Evolutionary conservation across 2,888 invertebrate species (phyloP).

Genomic region (Epirrhoe tristata): DNA sequence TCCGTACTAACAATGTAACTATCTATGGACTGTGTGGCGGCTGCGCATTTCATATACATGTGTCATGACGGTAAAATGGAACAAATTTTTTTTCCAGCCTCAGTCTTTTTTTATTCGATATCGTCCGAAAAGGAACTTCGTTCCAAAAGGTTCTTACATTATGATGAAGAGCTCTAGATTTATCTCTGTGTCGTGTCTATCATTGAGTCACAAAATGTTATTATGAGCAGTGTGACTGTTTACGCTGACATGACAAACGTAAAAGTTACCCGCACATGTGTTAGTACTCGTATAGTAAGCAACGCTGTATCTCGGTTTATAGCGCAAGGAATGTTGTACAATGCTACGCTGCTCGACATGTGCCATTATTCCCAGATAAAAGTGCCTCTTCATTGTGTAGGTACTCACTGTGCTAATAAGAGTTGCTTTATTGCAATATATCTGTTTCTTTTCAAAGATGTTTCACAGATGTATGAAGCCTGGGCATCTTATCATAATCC

Average conservation of each 20-base stretch:
- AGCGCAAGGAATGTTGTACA: conserved; percentile 9
- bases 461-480: no score
- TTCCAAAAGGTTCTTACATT: no score
- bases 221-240: conserved; percentile 3
- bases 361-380: conserved; percentile 11
- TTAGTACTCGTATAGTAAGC: neutral
- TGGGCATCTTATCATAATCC: no score
- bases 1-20: no score
- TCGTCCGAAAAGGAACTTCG: no score
- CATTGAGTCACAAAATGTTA: conserved; percentile 10
- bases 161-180: neutral
- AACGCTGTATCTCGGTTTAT: neutral
- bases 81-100: no score
- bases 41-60: no score
- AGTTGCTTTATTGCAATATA: neutral
- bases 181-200: neutral
- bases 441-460: neutral
- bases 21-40: no score
- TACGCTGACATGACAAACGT: conserved; percentile 9
- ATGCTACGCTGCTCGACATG: conserved; percentile 8
- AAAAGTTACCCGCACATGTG: conserved; percentile 18
- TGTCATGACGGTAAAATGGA: no score
- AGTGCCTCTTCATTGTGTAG: conserved; percentile 1
- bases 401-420: neutral
- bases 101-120: no score